Evolutionary conservation across 2,113 vertebrate species (phyloP), one percentile per base, ranked within the genome.

Genomic region (Cardinalis cardinalis): DNA sequence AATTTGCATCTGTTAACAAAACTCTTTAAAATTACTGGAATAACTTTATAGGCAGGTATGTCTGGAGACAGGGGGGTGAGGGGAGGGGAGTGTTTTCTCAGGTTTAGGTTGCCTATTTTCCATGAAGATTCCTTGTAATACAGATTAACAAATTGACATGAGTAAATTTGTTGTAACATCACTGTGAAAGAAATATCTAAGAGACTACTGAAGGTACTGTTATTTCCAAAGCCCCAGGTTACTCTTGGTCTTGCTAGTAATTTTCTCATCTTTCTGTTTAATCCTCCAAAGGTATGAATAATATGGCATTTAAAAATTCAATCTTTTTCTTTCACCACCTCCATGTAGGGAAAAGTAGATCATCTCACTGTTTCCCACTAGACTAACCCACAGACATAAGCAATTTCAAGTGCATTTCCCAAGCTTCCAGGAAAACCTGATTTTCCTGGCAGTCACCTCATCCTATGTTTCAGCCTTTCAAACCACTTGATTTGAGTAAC

Each of bases 1-100:
- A 71, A 88, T 61, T 49, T 84, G 43, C 20, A 86, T 73, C 34
- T 83, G 64, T 44, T 95, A 92, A 81, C 34, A 84, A 68, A 61
- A 78, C 17, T 32, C 8, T 49, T 82, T 46, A 53, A 56, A 61
- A 69, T 69, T 55, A 52, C 10, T 82, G 17, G 46, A 90, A 61
- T 55, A 59, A 48, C 53, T 84, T 64, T 38, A 65, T 15, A 56
- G 17, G n/a, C 26, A 77, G 48, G 63, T 65, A 73, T 18, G 17
- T 12, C 63, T 75, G 29, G 14, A 55, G 16, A 32, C 12, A 2
- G 4, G 4, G 2, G 2, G 2, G 1, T n/a, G 6, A 49, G 4
- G 9, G 34, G 17, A 43, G 5, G 5, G 12, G 29, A 44, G 2
- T 29, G 14, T 61, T 75, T 88, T 43, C 38, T 72, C 73, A 19